Percentiles rank a stretch among this genome's conserved stretches.
Evolutionary conservation across 2,888 invertebrate species (phyloP).

Genomic region (Amiota communis): DNA sequence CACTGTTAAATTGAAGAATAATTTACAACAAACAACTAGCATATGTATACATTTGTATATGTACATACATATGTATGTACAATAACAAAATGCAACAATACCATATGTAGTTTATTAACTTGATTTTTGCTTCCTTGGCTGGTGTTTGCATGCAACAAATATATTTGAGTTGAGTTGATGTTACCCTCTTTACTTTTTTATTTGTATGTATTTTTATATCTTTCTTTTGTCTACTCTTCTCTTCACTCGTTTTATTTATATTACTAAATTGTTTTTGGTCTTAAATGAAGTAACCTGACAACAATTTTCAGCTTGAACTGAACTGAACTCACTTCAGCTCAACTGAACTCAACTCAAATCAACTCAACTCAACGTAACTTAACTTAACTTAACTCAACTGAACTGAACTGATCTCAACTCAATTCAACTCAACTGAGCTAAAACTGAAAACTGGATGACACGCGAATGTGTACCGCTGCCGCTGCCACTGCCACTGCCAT

Average conservation of each 20-base stretch:
- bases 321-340: conserved; percentile 24
- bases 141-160: conserved; percentile 42
- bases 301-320: conserved; percentile 51
- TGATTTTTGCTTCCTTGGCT: not conserved
- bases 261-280: not conserved
- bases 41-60: no score
- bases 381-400: not conserved
- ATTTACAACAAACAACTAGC: no score
- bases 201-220: not conserved
- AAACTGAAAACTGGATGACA: no score
- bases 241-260: not conserved
- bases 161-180: conserved; percentile 40
- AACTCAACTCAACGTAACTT: conserved; percentile 20
- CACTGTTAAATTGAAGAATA: no score
- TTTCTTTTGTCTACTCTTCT: not conserved
- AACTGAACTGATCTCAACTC: not conserved
- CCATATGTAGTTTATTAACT: not conserved
- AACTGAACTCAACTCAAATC: not conserved
- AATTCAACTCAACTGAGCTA: not conserved
- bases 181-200: not conserved
- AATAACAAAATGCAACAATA: no score
- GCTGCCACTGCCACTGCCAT: no score
- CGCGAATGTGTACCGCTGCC: no score
- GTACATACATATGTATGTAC: no score
- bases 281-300: conserved; percentile 48